Base-by-base conservation (phyloP, 2,797 vertebrate species). In the Arrhamphus sclerolepis region DNA sequence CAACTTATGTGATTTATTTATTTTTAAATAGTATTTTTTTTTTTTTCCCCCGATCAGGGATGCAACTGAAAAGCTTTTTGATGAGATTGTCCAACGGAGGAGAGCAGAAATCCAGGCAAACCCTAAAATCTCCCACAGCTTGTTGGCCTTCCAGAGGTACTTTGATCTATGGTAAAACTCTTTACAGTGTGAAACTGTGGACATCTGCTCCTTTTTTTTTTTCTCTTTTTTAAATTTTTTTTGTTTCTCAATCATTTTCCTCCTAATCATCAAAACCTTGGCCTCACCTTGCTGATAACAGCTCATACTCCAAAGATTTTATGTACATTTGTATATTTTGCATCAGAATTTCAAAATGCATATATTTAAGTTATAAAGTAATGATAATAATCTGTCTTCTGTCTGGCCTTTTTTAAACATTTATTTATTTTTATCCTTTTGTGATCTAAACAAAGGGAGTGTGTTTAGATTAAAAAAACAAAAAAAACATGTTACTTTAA, bases 31-130 rank as follows among this genome's bases (percentile, higher is more conserved):
- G 7, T 20, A 2, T 34, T 46, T 1, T 28, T 18, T 34, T 21
- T 19, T 63, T 1, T 61, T 50, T 13, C 61, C 47, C n/a, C n/a
- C n/a, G n/a, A 7, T 21, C 54, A 98, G 97, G 82, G 95, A 97
- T 85, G 94, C 95, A 28, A 90, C 93, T 59, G 95, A 97, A 75
- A 97, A 95, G 73, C 86, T 96, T 38, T 98, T 98, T 85, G 89
- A 87, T 66, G 91, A 93, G 29, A 92, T 91, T 0, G 87, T 95
- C 64, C 83, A 82, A 75, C 87, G 90, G 80, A 93, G 96, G 75
- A 89, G 84, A 83, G 85, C 88, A 70, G 95, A 94, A 67, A 92
- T 97, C 87, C 89, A 92, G 58, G 90, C 87, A 2, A 92, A 94
- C 68, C 85, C 87, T 41, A 90, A 92, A 59, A 78, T 94, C 68